phyloP scores from a whole-genome alignment of 1,140 invertebrate species.

The Lutraria rhynchaena region DNA sequence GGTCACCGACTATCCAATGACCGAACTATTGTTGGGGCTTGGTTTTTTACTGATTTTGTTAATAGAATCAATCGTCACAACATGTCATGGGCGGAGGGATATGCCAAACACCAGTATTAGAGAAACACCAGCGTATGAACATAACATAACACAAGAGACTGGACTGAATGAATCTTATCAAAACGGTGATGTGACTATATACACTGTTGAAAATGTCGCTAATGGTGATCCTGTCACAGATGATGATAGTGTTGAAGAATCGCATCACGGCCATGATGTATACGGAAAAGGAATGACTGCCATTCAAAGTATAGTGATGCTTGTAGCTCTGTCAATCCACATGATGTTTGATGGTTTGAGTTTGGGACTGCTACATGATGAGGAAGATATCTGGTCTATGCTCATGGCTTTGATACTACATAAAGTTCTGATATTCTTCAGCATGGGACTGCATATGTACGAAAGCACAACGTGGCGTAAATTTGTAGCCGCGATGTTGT shows the following conservation, averaged over 20 bases:
- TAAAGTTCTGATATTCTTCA: conserved; percentile 91
- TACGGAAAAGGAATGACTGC: conserved; percentile 39
- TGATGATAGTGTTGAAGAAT: not conserved
- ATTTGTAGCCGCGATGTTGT: conserved; percentile 61
- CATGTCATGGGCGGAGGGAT: conserved; percentile 52
- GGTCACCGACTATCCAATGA: conserved; percentile 60
- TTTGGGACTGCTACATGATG: conserved; percentile 73
- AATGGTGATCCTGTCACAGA: not conserved
- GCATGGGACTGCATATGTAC: conserved; percentile 87
- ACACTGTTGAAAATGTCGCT: too few relatives aligned
- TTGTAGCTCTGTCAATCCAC: conserved; percentile 75
- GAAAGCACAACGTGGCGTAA: conserved; percentile 84
- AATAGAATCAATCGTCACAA: conserved; percentile 83
- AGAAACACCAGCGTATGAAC: too few relatives aligned
- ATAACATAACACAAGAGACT: too few relatives aligned
- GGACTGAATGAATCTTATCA: not conserved
- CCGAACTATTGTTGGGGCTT: conserved; percentile 77
- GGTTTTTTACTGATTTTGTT: conserved; percentile 85
- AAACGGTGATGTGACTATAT: not conserved
- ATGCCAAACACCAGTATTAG: too few relatives aligned
- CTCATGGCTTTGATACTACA: conserved; percentile 86
- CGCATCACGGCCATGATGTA: not conserved
- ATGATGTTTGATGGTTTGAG: conserved; percentile 77
- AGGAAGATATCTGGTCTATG: conserved; percentile 87
- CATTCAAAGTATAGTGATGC: conserved; percentile 70